Evolutionary conservation across 2,113 vertebrate species (phyloP), one percentile per base, ranked within the genome.

Genomic region (Himantopus leucocephalus): DNA sequence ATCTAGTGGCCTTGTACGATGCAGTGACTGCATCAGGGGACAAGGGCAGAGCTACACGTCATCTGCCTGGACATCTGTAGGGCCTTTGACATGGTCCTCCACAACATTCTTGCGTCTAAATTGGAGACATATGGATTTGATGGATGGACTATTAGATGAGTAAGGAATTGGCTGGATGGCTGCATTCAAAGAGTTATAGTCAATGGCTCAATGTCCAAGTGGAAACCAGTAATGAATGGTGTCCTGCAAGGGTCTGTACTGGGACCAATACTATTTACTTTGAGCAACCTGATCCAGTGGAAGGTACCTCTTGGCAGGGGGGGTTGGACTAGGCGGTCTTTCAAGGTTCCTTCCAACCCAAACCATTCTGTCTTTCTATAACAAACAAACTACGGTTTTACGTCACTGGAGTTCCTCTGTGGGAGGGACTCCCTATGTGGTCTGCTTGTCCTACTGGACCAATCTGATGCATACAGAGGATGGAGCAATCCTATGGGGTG

Each of bases 81-180:
- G 53, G 10, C 10, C n/a, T 14, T 50, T 82, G 47, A 39, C 24
- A 26, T 0, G 2, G 15, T 30, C 4, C 23, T 13, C 47, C 26
- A 11, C 39, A 48, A 34, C 12, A 4, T 63, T 60, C 32, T 30
- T 48, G 2, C 11, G 18, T 71, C 41, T 82, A 39, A 53, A 78
- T 5, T 72, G 67, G 12, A 50, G 70, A 83, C 12, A 14, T 3
- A 21, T 0, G 4, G 24, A 6, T 75, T 76, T 91, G 52, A 19
- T 82, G 67, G 56, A 12, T 48, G 19, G 34, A n/a, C 56, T 71
- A 35, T 50, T 12, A 22, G 43, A 70, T 81, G 78, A 37, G 8
- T 71, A 34, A 92, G 43, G 71, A 82, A 22, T 16, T 62, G 71
- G 23, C 59, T 74, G 29, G 29, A 41, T 48, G n/a, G 62, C 45